Base-by-base conservation (phyloP, 2,797 vertebrate species). In the Pangasius mekongensis region DNA sequence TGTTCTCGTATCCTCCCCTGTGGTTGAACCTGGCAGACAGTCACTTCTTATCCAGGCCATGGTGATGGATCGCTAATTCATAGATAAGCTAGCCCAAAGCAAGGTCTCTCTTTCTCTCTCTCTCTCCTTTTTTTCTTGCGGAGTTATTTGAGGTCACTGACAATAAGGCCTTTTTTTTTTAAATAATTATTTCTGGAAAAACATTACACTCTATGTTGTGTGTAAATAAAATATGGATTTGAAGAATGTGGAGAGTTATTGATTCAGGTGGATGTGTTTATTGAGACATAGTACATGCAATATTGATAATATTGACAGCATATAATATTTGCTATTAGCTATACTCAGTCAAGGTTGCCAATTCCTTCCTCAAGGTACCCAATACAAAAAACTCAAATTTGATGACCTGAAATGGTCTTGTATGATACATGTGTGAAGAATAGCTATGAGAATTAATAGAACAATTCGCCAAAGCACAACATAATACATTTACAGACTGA, bases 41-140 rank as follows among this genome's bases (percentile, higher is more conserved):
- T 94, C 92, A 92, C 90, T 95, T 91, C 62, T 49, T 94, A 93
- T 94, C 90, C 91, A 89, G 92, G 92, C 86, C 93, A 92, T 92
- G 92, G 91, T 94, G 93, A 94, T 94, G 93, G 95, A 95, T 93
- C 93, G 93, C 92, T 90, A 93, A 92, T 36, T 86, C 71, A 24
- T 84, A 64, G 30, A 84, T 84, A 84, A 90, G 89, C 47, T 93
- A 93, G 91, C 93, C 92, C 91, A 30, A 91, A 93, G 83, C 47
- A 24, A 22, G 47, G 92, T 86, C 22, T 5, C 71, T 18, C 52
- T 47, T 39, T 67, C 67, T 49, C 69, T 85, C 11, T 11, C 30
- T 71, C 60, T 76, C 62, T 74, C 24, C 30, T 30, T 0, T 62
- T 78, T 36, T 58, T 36, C 64, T 82, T 56, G 69, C 71, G 3